Percentiles rank a stretch among this genome's conserved stretches.
These are phyloP conservation scores for Dermolepida albohirtum DNA, from an alignment of 2,888 invertebrate species.

Conservation along the genomic window DNA sequence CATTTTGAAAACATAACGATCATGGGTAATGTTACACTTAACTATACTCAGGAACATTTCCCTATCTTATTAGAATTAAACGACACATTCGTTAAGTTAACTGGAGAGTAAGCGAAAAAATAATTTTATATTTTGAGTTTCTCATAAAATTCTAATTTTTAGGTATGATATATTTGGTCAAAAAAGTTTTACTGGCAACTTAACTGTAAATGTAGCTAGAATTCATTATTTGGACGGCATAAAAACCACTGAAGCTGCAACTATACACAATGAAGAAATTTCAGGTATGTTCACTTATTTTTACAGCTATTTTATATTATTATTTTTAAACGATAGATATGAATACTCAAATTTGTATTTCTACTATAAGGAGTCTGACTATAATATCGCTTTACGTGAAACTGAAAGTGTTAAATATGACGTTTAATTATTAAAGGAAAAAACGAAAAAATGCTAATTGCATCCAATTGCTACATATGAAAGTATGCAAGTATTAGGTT, in stretches of 20 bases:
- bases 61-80: slow-evolving; percentile 57
- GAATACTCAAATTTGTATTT: no score
- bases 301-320: no score
- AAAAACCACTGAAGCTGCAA: slow-evolving; percentile 30
- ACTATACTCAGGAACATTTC: slow-evolving; percentile 50
- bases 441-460: no score
- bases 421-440: no score
- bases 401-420: no score
- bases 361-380: no score
- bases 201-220: slow-evolving; percentile 50
- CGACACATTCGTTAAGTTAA: slow-evolving; percentile 54
- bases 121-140: slow-evolving; percentile 1
- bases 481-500: no score
- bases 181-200: slow-evolving; percentile 52
- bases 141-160: slow-evolving; percentile 24
- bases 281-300: no score
- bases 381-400: no score
- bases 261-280: slow-evolving; percentile 28
- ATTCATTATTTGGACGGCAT: slow-evolving; percentile 45
- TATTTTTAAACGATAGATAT: no score
- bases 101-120: slow-evolving; percentile 52
- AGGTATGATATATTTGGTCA: slow-evolving; percentile 55
- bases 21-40: slow-evolving; percentile 55
- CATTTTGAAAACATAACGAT: slow-evolving; percentile 58
- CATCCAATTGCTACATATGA: no score